Evolutionary conservation across 30 jellyfish, hydroid and myxozoan genomes (phyloP), one percentile per base, ranked within the genome.

Genomic region (Sanderia malayensis): DNA sequence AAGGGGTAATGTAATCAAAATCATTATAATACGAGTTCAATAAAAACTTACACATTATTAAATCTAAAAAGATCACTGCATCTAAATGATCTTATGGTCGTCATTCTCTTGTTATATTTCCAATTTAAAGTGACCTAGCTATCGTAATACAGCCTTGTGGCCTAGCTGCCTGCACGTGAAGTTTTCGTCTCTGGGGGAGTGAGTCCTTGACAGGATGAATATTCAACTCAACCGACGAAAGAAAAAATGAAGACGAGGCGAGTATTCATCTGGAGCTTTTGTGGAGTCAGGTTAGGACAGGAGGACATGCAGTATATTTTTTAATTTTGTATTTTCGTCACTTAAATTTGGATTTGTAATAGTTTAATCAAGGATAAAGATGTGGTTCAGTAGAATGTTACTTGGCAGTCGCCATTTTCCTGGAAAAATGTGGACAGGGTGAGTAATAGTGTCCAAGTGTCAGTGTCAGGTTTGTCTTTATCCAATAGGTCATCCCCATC

Each of bases 1-100:
- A 21, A 27, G 22, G 55, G 17, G 58, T 0, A 3, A 32, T 15
- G 13, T 70, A 3, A 44, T 44, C 33, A 37, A 18, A 25, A 24
- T 4, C 11, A 15, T 27, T 11, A 20, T 58, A 28, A 59, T 15
- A 58, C 45, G 44, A 61, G 15, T 18, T 0, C 23, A 57, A 6
- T n/a, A n/a, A n/a, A n/a, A n/a, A 67, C 96, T 71, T 79, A 87
- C 96, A 88, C 97, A 58, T 88, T 88, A 60, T 88, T 88, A 55
- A 88, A 81, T 19, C 88, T 85, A 58, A 88, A 88, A 18, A 88
- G 82, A 61, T 88, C 97, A 21, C 65, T 93, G 52, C 97, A 88
- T 28, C 77, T 81, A 46, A 88, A 88, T 4, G 81, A 94, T 41
- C 97, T 69, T 46, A 88, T 69, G 0, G 95, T 66, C 59, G 97